Conservation (phyloP, 2,888 invertebrate species). For the Eupithecia exiguata region DNA sequence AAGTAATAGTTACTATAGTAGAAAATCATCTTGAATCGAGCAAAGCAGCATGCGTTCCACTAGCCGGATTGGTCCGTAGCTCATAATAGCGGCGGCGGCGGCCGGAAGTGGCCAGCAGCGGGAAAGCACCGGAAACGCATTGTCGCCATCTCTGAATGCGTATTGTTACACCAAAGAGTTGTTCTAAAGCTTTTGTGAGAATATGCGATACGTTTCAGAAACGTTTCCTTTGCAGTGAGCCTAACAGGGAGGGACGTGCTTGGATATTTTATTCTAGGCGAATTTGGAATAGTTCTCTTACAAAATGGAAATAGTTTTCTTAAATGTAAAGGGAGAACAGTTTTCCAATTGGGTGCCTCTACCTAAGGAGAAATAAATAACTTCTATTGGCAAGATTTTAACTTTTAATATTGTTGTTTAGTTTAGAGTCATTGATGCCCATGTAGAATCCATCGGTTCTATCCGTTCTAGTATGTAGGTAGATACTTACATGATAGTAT, state of each 20-base stretch:
- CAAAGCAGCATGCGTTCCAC: neutral
- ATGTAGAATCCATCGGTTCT: too few relatives aligned
- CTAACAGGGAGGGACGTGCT: neutral
- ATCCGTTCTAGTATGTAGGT: too few relatives aligned
- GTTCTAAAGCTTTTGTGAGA: constrained; percentile 17
- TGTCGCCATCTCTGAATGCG: constrained; percentile 32
- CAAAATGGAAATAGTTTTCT: neutral
- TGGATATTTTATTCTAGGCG: constrained; percentile 2
- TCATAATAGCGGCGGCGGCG: constrained; percentile 21
- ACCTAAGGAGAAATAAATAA: too few relatives aligned
- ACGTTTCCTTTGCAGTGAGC: neutral
- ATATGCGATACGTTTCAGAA: constrained; percentile 18
- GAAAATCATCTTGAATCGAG: neutral
- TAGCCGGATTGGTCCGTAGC: neutral
- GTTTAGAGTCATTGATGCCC: too few relatives aligned
- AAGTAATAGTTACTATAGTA: neutral
- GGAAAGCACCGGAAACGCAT: constrained; percentile 34
- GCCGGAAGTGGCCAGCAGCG: constrained; percentile 36
- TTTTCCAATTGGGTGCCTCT: neutral
- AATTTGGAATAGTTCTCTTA: neutral
- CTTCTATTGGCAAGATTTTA: too few relatives aligned
- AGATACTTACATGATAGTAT: too few relatives aligned
- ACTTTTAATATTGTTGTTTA: too few relatives aligned
- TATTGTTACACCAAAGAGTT: constrained; percentile 22
- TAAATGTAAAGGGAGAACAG: neutral